Evolutionary conservation across 2,797 vertebrate genomes (phyloP).

Genomic region (Uromys caudimaculatus): DNA sequence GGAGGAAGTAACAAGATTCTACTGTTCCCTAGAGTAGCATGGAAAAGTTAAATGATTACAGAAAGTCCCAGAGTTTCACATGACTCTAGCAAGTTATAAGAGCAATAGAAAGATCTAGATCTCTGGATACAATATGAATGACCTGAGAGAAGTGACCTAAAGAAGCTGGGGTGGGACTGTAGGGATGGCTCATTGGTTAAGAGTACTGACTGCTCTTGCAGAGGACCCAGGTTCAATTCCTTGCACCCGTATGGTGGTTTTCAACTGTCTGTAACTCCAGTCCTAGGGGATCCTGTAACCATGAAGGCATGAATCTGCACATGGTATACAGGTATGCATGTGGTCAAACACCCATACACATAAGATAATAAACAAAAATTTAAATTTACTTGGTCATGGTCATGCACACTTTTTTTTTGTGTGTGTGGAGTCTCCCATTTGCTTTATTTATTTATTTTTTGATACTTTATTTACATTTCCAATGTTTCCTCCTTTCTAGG

Average conservation of each 20-base stretch:
- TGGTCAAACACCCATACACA: not conserved
- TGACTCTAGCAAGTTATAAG: not conserved
- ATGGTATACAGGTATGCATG: not conserved
- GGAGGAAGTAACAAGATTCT: slow-evolving; percentile 7
- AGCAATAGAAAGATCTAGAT: not conserved
- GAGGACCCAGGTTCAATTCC: not conserved
- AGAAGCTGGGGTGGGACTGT: not conserved
- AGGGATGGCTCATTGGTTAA: not conserved
- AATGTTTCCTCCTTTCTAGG: too few relatives aligned
- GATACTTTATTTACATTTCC: too few relatives aligned
- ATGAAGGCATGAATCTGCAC: not conserved
- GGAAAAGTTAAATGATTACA: not conserved
- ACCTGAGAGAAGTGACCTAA: not conserved
- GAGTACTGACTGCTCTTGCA: not conserved
- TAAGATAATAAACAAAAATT: not conserved
- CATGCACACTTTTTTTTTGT: too few relatives aligned
- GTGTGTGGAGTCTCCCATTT: too few relatives aligned
- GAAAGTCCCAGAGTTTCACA: not conserved
- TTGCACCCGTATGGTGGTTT: not conserved
- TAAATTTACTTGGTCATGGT: not conserved
- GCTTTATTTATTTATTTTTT: too few relatives aligned
- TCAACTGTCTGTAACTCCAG: not conserved
- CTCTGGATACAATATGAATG: not conserved
- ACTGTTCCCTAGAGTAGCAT: not conserved
- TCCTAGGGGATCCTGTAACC: not conserved